Percentiles rank a stretch among this genome's conserved stretches.
Conservation (phyloP, 2,113 vertebrate species). For the Syrmaticus mikado region DNA sequence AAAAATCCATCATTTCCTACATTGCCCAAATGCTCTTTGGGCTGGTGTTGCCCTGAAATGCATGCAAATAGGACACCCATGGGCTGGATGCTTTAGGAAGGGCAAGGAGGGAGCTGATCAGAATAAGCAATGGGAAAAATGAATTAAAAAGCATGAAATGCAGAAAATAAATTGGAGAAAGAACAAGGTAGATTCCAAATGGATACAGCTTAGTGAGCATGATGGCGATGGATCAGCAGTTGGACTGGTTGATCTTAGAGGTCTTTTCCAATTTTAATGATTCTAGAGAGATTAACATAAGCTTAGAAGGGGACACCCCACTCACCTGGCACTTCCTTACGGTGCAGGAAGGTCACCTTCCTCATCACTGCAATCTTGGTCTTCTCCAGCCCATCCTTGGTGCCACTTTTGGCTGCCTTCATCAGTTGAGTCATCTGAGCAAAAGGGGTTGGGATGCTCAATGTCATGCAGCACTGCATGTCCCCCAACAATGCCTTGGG, state of each 20-base stretch:
- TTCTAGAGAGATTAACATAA: neutral
- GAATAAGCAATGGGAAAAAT: neutral
- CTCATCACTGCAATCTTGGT: slow-evolving; percentile 93
- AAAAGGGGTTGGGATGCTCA: neutral
- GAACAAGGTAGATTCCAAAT: neutral
- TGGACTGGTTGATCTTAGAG: too few relatives aligned
- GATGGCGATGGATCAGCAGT: too few relatives aligned
- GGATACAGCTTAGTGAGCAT: too few relatives aligned
- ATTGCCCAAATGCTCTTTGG: neutral
- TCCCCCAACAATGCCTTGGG: too few relatives aligned
- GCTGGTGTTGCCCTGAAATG: neutral
- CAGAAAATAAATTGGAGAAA: neutral
- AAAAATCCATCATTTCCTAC: neutral
- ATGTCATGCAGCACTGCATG: neutral
- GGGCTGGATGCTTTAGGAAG: neutral
- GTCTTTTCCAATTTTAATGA: too few relatives aligned
- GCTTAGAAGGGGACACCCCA: rapidly evolving
- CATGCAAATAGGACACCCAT: neutral
- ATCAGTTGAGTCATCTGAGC: slow-evolving; percentile 94
- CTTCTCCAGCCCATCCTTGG: slow-evolving; percentile 94
- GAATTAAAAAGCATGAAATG: neutral
- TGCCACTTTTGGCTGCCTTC: slow-evolving; percentile 93
- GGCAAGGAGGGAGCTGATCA: neutral
- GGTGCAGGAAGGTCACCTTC: slow-evolving; percentile 91
- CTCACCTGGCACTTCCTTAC: slow-evolving; percentile 86